A percentile compares a stretch with the other conserved stretches of the same genome.
Evolutionary conservation across 2,888 invertebrate genomes (phyloP).

Genomic region (Parnassius glacialis): DNA sequence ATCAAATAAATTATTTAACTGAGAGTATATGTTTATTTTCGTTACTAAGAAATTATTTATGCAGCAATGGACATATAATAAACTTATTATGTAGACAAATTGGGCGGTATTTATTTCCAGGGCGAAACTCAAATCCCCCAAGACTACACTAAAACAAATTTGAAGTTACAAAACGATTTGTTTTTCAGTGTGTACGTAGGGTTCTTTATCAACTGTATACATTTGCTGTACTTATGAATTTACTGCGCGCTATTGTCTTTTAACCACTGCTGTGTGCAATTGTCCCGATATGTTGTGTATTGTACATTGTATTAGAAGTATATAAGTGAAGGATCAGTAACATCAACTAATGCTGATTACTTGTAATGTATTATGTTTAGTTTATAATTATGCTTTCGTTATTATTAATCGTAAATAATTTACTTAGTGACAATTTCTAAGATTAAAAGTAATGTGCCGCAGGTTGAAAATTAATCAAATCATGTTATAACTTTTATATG

Average conservation of each 20-base stretch:
- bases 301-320: slow-evolving; percentile 72
- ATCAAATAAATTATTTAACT: slow-evolving; percentile 70
- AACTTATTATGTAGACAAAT: slow-evolving; percentile 43
- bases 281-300: slow-evolving; percentile 69
- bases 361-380: slow-evolving; percentile 75
- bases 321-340: slow-evolving; percentile 60
- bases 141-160: slow-evolving; percentile 3
- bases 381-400: slow-evolving; percentile 76
- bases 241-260: slow-evolving; percentile 58
- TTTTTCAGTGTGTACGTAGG: slow-evolving; percentile 40
- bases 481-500: slow-evolving; percentile 72
- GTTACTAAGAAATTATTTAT: slow-evolving; percentile 69
- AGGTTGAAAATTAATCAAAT: slow-evolving; percentile 51
- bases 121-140: slow-evolving; percentile 28
- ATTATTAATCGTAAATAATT: slow-evolving; percentile 76
- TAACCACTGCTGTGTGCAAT: slow-evolving; percentile 72
- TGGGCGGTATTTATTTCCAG: slow-evolving; percentile 50
- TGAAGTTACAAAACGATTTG: slow-evolving; percentile 13
- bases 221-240: slow-evolving; percentile 60
- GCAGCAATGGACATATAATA: slow-evolving; percentile 60
- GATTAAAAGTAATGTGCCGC: slow-evolving; percentile 59
- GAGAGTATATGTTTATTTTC: slow-evolving; percentile 65
- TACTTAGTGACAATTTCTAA: slow-evolving; percentile 73
- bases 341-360: slow-evolving; percentile 63
- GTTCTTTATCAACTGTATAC: slow-evolving; percentile 36